Base-by-base conservation (phyloP, 1,140 invertebrate genomes). In the Papilio machaon region DNA sequence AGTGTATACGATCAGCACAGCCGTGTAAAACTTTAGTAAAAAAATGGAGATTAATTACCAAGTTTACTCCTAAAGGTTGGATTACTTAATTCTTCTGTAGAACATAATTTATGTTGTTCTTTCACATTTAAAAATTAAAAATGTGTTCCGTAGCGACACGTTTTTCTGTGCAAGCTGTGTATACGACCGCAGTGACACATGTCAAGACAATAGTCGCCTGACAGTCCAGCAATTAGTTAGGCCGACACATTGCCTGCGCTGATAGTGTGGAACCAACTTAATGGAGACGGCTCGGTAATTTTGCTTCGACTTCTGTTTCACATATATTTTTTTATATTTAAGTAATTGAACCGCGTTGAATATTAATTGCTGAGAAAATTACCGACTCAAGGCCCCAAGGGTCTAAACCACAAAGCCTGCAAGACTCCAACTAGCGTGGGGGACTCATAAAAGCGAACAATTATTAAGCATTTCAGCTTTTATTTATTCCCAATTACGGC, bases 301-400 rank as follows among this genome's bases (percentile, higher is more conserved):
- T 87, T 84, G 64, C 84, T 88, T 82, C 82, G 67, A 88, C 85
- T 91, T 88, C 86, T 88, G 88, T 89, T 87, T 91, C 84, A 86
- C 87, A 86, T 89, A 90, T 91, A 88, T 91, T 92, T 89, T 88
- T 90, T 92, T 89, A 86, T 84, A 86, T 90, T 89, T 89, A 84
- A 88, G 86, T 88, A 89, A 90, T 89, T 92, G 88, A 88, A 87
- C 84, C 52, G 80, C 82, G 85, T 88, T 85, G 84, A 81, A 83
- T 87, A 92, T 91, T 91, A 92, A 92, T 92, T 92, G 88, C 86
- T 91, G 89, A 91, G 91, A 90, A 92, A 92, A 92, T 92, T 90
- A 89, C 90, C 79, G 82, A 82, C 84, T 74, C 82, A 75, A 84
- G 64, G 83, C 87, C 88, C 85, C 84, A 79, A 80, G 90, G 90